These are phyloP conservation scores for Andrena haemorrhoa DNA, from an alignment of 2,888 invertebrate genomes.

Conservation along the genomic window DNA sequence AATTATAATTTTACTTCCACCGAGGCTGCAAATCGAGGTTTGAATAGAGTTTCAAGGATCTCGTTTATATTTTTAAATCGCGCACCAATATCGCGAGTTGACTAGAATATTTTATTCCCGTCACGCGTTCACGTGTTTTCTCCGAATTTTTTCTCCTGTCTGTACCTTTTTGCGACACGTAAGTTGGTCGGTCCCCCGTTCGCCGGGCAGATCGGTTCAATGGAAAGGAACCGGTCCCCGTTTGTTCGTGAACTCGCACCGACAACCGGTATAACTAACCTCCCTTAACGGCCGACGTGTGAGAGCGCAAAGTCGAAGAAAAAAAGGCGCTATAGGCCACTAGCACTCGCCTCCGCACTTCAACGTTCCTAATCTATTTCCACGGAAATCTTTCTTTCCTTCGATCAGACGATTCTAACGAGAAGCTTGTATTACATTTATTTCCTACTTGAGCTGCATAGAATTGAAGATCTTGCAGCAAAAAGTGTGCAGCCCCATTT, in stretches of 20 bases:
- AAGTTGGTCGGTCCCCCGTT: conserved; percentile 55
- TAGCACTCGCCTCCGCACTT: conserved; percentile 41
- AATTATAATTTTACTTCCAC: neutral
- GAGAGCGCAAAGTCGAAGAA: conserved; percentile 66
- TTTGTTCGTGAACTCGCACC: conserved; percentile 72
- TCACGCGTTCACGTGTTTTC: conserved; percentile 13
- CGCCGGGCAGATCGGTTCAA: conserved; percentile 68
- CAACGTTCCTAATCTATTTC: conserved; percentile 15
- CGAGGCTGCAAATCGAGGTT: neutral
- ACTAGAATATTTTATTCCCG: neutral
- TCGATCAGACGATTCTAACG: neutral
- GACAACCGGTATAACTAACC: conserved; percentile 81
- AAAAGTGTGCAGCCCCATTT: too few relatives aligned
- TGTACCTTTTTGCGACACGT: conserved; percentile 58
- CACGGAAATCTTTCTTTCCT: neutral
- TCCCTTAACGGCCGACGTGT: conserved; percentile 73
- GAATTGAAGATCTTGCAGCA: too few relatives aligned
- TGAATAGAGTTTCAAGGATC: neutral
- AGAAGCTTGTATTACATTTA: neutral
- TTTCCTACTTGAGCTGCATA: too few relatives aligned
- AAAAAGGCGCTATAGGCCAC: conserved; percentile 56
- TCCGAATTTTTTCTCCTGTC: conserved; percentile 53
- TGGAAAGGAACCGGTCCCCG: conserved; percentile 77
- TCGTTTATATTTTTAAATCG: neutral
- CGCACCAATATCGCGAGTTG: neutral